Percentiles rank a stretch among this genome's conserved stretches.
Conservation (phyloP, 2,888 invertebrate genomes). For the Prenolepis imparis region DNA sequence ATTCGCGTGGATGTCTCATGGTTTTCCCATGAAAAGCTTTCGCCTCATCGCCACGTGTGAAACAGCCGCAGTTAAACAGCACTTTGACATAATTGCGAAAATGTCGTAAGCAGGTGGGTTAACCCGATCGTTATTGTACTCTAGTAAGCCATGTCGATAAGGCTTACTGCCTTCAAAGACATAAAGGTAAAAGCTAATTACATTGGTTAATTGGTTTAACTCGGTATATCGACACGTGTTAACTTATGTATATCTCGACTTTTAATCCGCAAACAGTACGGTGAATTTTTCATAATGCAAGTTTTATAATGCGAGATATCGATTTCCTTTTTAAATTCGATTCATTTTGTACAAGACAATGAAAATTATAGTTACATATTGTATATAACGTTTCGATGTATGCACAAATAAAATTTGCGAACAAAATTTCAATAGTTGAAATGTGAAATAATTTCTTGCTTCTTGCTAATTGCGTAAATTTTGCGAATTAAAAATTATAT, state of each 20-base stretch:
- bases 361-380: background rate
- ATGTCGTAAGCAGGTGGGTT: conserved; percentile 63
- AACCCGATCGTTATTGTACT: conserved; percentile 62
- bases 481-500: background rate
- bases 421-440: background rate
- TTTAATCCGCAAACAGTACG: background rate
- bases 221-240: conserved; percentile 26
- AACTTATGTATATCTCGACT: background rate
- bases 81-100: conserved; percentile 67
- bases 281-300: background rate
- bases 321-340: background rate
- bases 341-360: background rate
- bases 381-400: background rate
- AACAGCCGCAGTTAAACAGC: conserved; percentile 52
- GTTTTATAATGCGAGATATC: background rate
- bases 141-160: conserved; percentile 47
- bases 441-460: background rate
- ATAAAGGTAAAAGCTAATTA: conserved; percentile 43
- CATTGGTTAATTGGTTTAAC: conserved; percentile 46
- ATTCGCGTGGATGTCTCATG: conserved; percentile 6
- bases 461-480: background rate
- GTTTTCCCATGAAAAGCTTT: conserved; percentile 36
- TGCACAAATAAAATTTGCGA: background rate
- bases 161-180: conserved; percentile 48
- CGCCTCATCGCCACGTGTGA: conserved; percentile 23